These are phyloP conservation scores for Laothoe populi DNA, from an alignment of 2,888 invertebrate species.

Conservation along the genomic window DNA sequence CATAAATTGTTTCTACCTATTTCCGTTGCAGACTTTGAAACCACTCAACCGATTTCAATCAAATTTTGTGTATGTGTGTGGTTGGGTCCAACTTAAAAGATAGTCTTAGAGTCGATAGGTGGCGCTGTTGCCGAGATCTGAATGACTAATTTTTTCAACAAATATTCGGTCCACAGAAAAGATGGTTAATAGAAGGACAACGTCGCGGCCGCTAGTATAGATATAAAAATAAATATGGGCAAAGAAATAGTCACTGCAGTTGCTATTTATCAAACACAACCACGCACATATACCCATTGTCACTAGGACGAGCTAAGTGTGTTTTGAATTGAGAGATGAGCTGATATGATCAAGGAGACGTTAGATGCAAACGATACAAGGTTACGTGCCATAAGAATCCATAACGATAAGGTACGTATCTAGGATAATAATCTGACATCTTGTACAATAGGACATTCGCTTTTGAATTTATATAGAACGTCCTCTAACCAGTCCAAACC, in stretches of 20 bases:
- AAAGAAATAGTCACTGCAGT: background rate
- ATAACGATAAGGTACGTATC: background rate
- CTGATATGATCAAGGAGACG: constrained; percentile 8
- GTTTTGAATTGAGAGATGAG: constrained; percentile 15
- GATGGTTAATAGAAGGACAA: too few relatives aligned
- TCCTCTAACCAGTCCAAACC: too few relatives aligned
- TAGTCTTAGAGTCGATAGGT: too few relatives aligned
- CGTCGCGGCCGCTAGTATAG: background rate
- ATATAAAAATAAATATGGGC: background rate
- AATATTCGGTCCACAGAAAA: too few relatives aligned
- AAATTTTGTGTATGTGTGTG: too few relatives aligned
- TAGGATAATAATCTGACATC: background rate
- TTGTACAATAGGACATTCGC: background rate
- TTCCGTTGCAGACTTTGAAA: too few relatives aligned
- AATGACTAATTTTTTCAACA: too few relatives aligned
- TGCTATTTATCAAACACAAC: constrained; percentile 1
- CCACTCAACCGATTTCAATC: too few relatives aligned
- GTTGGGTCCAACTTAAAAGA: too few relatives aligned
- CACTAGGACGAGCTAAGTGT: constrained; percentile 1
- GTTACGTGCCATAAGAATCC: background rate
- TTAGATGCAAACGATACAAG: constrained; percentile 11
- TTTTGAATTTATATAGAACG: too few relatives aligned
- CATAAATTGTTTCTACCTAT: too few relatives aligned
- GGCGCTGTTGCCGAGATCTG: too few relatives aligned
- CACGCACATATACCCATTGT: constrained; percentile 16